phyloP scores from a whole-genome alignment of 35 echinoderm and acorn worm species.

The Apostichopus japonicus region DNA sequence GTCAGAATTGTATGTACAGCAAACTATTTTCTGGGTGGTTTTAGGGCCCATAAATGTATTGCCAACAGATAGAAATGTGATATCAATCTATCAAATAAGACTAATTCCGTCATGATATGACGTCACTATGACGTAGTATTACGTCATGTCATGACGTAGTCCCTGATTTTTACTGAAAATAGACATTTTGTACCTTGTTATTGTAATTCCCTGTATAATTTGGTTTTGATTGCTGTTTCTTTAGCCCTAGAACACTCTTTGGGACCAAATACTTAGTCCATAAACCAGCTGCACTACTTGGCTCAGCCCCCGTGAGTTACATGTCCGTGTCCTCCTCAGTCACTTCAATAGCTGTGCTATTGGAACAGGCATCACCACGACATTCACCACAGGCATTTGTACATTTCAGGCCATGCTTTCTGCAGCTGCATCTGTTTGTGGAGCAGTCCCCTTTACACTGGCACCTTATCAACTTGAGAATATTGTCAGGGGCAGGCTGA shows the following conservation, averaged over 20 bases:
- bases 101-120: not conserved
- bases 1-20: too few species aligned
- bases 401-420: conserved; percentile 52
- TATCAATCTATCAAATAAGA: too few species aligned
- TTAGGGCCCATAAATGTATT: too few species aligned
- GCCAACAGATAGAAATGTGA: too few species aligned
- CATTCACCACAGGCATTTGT: conserved; percentile 56
- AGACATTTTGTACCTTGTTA: too few species aligned
- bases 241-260: too few species aligned
- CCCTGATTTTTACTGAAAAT: conserved; percentile 27
- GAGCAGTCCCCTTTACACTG: conserved; percentile 45
- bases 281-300: conserved; percentile 32
- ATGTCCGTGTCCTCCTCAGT: conserved; percentile 1
- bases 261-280: too few species aligned
- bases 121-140: conserved; percentile 7
- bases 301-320: conserved; percentile 10
- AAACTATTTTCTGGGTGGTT: too few species aligned
- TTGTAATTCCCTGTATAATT: too few species aligned
- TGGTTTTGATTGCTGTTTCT: too few species aligned
- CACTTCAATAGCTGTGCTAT: conserved; percentile 14
- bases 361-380: not conserved
- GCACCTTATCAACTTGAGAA: conserved; percentile 47
- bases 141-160: not conserved
- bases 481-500: not conserved
- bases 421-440: conserved; percentile 55